These are phyloP conservation scores for Pterocles gutturalis DNA, from an alignment of 2,113 vertebrate species.

Conservation along the genomic window DNA sequence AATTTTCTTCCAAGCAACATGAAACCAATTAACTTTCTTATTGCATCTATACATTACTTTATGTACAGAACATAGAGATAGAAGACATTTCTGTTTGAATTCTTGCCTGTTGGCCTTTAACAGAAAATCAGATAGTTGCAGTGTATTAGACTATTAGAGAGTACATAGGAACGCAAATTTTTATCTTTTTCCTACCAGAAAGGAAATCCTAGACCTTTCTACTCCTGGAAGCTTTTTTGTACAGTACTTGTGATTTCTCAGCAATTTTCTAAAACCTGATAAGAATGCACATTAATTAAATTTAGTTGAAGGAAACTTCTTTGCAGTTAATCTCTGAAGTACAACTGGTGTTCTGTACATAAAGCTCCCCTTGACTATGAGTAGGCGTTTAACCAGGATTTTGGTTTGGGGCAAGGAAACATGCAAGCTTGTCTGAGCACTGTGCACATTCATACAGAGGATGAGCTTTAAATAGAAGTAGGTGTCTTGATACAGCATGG, in stretches of 20 bases:
- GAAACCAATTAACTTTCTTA: constrained; percentile 69
- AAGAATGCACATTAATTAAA: constrained; percentile 57
- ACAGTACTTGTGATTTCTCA: not conserved
- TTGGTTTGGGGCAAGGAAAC: not conserved
- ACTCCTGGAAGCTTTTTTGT: not conserved
- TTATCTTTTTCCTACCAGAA: constrained; percentile 15
- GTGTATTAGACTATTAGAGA: constrained; percentile 46
- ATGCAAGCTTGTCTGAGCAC: not conserved
- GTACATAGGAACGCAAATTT: not conserved
- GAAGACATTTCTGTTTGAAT: constrained; percentile 31
- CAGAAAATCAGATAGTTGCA: constrained; percentile 60
- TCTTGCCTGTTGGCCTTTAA: constrained; percentile 66
- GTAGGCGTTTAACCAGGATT: not conserved
- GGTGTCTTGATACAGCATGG: not conserved
- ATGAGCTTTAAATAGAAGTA: not conserved
- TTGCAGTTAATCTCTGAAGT: constrained; percentile 11
- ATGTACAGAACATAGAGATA: not conserved
- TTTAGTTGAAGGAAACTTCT: constrained; percentile 25
- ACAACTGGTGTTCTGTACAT: not conserved
- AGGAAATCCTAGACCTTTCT: constrained; percentile 12
- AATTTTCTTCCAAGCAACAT: constrained; percentile 33
- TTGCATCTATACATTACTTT: constrained; percentile 12
- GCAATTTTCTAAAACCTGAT: constrained; percentile 51
- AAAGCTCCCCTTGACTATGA: not conserved
- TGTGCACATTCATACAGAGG: not conserved